A percentile compares a stretch with the other conserved stretches of the same genome.
Evolutionary conservation across 2,888 invertebrate genomes (phyloP).

Genomic region (Tachina lurida): DNA sequence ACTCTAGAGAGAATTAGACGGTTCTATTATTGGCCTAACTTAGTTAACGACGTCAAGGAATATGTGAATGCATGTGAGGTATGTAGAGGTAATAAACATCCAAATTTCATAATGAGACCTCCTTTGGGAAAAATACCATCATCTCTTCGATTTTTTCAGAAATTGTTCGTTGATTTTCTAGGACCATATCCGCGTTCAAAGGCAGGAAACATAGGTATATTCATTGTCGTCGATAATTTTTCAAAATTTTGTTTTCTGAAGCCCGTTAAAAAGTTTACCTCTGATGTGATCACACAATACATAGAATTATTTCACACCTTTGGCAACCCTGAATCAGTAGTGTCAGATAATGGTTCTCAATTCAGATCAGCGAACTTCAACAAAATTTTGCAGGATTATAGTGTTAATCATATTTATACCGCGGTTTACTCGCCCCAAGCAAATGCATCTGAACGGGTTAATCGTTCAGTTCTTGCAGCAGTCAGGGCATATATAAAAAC

Average conservation of each 20-base stretch:
- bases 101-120: neutral
- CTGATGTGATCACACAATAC: slow-evolving; percentile 42
- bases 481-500: no score
- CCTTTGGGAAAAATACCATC: neutral
- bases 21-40: slow-evolving; percentile 11
- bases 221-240: no score
- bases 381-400: slow-evolving; percentile 40
- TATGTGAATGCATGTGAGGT: neutral
- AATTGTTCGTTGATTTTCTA: slow-evolving; percentile 56
- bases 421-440: no score
- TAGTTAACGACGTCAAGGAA: no score
- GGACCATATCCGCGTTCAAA: slow-evolving; percentile 60
- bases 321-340: slow-evolving; percentile 39
- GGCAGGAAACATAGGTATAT: slow-evolving; percentile 61
- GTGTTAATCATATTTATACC: slow-evolving; percentile 60
- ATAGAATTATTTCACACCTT: slow-evolving; percentile 57
- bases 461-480: slow-evolving; percentile 55
- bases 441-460: slow-evolving; percentile 63
- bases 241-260: slow-evolving; percentile 61
- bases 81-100: neutral
- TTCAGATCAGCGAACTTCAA: slow-evolving; percentile 56
- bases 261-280: slow-evolving; percentile 60
- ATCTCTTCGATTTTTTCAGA: slow-evolving; percentile 14
- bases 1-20: neutral
- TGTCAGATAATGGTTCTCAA: slow-evolving; percentile 61